Evolutionary conservation across 2,113 vertebrate species (phyloP), one percentile per base, ranked within the genome.

Genomic region (Nesogale talazaci): DNA sequence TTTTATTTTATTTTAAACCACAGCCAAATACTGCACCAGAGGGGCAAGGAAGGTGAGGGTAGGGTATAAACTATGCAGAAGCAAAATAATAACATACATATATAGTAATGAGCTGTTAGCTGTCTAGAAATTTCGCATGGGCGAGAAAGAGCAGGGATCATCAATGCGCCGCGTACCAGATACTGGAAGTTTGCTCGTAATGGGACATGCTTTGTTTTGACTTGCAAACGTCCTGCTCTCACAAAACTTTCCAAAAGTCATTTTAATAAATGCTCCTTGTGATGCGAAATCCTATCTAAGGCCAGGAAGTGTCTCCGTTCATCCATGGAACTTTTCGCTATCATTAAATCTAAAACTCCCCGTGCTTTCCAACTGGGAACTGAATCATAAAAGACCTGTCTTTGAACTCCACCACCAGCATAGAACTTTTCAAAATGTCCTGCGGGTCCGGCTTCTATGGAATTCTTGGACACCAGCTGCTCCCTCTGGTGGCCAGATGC

Each of bases 401-500:
- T 97, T 83, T 95, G 92, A 96, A 92, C 46, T 93, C 92, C 91
- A 46, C 40, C 91, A 86, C 42, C 90, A 86, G 83, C 77, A 52
- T 57, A 46, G 0, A 86, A 86, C 74, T 94, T 94, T 95, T 92
- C 88, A 96, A 93, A 96, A 89, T 70, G 92, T 70, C 81, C 93
- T 83, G 22, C 31, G 88, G 76, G 86, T 94, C 93, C 83, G 57
- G n/a, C 84, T 92, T 92, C 90, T 82, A 19, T n/a, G 67, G 80
- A 83, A 92, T 52, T 69, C 76, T 5, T 3, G 89, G 92, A 86
- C 83, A 90, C 89, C 91, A 93, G 96, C 93, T 91, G 93, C 97
- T 86, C 94, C 80, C 89, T 95, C 96, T 97, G 89, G 91, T 97
- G 95, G 96, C 86, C 89, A 94, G 95, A 69, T 22, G 79, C 36